Conservation (phyloP, 2,113 vertebrate species). For the Eudyptes chrysolophus region DNA sequence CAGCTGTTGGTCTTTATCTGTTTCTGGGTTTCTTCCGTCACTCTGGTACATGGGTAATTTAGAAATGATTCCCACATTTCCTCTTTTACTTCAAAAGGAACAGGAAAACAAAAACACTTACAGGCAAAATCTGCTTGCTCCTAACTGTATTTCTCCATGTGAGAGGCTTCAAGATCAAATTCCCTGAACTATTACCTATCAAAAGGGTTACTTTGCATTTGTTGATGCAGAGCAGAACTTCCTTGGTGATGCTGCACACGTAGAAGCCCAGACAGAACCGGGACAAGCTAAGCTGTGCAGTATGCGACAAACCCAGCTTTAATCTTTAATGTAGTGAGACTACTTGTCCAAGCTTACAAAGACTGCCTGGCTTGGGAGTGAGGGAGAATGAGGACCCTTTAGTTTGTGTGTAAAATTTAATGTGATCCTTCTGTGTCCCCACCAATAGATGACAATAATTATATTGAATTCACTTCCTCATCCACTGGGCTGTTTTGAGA, state of each 20-base stretch:
- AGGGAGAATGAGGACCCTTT: not conserved
- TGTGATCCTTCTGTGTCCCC: not conserved
- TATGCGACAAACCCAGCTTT: not conserved
- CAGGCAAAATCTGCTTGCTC: not conserved
- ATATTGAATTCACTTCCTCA: not conserved
- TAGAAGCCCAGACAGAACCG: not conserved
- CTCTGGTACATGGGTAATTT: constrained; percentile 40
- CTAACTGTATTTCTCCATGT: not conserved
- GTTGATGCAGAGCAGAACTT: not conserved
- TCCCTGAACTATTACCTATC: not conserved
- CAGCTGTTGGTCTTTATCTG: constrained; percentile 51
- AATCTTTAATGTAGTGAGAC: not conserved
- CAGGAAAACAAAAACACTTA: constrained; percentile 17
- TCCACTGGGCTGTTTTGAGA: not conserved
- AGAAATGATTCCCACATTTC: constrained; percentile 62
- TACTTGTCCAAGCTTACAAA: not conserved
- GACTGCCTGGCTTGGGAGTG: not conserved
- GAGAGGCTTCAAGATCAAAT: not conserved
- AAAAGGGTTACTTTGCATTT: not conserved
- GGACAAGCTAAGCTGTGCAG: not conserved
- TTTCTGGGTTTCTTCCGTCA: constrained; percentile 46
- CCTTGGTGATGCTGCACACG: not conserved
- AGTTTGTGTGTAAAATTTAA: not conserved
- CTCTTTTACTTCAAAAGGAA: constrained; percentile 44
- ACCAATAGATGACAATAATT: not conserved